These are phyloP conservation scores for Petrocephalus zakoni DNA, from an alignment of 2,113 vertebrate species.

Conservation along the genomic window DNA sequence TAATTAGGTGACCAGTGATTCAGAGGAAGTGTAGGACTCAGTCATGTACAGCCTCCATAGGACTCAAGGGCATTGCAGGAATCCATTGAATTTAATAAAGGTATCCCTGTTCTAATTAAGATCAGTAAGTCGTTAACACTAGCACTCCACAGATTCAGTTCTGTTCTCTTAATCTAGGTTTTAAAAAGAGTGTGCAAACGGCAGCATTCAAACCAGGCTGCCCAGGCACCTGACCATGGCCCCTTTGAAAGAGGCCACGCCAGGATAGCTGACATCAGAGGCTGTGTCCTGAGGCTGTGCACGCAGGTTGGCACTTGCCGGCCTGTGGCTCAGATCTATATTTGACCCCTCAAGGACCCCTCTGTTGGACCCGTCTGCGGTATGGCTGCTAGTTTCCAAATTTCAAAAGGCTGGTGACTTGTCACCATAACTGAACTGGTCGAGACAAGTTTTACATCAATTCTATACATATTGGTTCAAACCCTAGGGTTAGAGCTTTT, in stretches of 20 bases:
- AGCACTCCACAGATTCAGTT: background rate
- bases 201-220: too few relatives aligned
- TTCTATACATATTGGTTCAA: too few relatives aligned
- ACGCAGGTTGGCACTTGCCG: background rate
- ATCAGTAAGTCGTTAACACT: background rate
- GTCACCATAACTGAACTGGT: background rate
- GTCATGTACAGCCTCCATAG: background rate
- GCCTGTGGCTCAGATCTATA: background rate
- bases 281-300: background rate
- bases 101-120: background rate
- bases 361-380: background rate
- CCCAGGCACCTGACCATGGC: background rate
- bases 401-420: background rate
- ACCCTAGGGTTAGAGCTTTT: background rate
- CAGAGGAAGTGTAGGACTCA: background rate
- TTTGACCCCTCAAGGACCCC: background rate
- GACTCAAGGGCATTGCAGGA: background rate
- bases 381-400: background rate
- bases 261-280: background rate
- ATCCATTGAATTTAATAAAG: background rate
- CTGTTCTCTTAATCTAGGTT: background rate
- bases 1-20: background rate
- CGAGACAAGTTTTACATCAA: background rate
- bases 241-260: background rate
- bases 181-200: background rate